These are phyloP conservation scores for Rhyacichthys aspro DNA, from an alignment of 2,797 vertebrate species.

Conservation along the genomic window DNA sequence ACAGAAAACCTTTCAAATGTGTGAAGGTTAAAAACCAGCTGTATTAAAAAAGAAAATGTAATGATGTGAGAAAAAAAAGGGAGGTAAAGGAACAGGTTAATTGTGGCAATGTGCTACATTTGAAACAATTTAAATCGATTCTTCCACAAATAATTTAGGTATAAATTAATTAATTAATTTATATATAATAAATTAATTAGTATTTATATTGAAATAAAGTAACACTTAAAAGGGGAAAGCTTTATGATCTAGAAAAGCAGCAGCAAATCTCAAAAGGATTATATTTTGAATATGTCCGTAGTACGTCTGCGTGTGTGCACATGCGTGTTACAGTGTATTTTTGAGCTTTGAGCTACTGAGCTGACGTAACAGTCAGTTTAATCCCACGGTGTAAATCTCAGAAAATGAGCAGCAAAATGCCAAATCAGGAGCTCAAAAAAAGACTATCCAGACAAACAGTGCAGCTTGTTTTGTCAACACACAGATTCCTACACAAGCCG, in stretches of 20 bases:
- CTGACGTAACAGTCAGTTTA: conserved; percentile 64
- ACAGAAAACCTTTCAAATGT: conserved; percentile 36
- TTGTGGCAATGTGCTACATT: too few relatives aligned
- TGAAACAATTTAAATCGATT: too few relatives aligned
- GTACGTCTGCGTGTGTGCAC: conserved; percentile 6
- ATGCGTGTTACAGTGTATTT: conserved; percentile 11
- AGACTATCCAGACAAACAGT: conserved; percentile 29
- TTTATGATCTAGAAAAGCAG: conserved; percentile 39
- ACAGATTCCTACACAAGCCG: conserved; percentile 17
- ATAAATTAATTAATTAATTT: too few relatives aligned
- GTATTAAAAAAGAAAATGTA: conserved; percentile 15
- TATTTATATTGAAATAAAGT: conserved; percentile 5
- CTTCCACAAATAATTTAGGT: too few relatives aligned
- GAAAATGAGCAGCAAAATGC: conserved; percentile 61
- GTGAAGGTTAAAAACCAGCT: conserved; percentile 36
- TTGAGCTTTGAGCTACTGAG: conserved; percentile 31
- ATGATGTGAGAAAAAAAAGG: conserved; percentile 4
- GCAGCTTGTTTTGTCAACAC: conserved; percentile 36
- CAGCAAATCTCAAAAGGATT: conserved; percentile 45
- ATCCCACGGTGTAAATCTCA: conserved; percentile 60
- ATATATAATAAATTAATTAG: too few relatives aligned
- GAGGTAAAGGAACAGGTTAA: too few relatives aligned
- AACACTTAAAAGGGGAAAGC: conserved; percentile 14
- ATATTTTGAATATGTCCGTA: conserved; percentile 14
- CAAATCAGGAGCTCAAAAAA: conserved; percentile 34